Evolutionary conservation across 2,797 vertebrate genomes (phyloP), one percentile per base, ranked within the genome.

Genomic region (Cyclopterus lumpus): DNA sequence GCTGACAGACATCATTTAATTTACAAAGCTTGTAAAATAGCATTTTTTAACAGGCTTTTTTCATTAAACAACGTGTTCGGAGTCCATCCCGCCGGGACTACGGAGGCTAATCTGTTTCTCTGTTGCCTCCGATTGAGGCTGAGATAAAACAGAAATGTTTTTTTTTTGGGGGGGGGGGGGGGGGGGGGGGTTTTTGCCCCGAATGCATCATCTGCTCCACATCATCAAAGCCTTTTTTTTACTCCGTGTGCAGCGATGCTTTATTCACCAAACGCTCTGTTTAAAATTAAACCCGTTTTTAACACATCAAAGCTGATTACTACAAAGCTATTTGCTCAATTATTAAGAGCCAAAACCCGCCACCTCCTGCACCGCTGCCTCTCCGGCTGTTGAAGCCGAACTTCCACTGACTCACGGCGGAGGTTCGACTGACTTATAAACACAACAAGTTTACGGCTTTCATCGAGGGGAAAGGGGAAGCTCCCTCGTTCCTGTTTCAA

Each of bases 261-360:
- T 86, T 14, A 87, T 84, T 86, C 70, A 89, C 67, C n/a, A 75
- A 74, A 86, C 48, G 40, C 59, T 70, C 69, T 75, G 81, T 88
- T 91, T 86, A 89, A 92, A 86, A 91, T 91, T 72, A 68, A 89
- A 83, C 42, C 55, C 20, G 48, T 79, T 89, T n/a, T 79, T 71
- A 86, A 80, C 86, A 89, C 88, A 85, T 92, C 84, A 92, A 90
- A 90, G 80, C 12, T 10, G 44, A 80, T 58, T 8, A n/a, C 80
- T 82, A 86, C 85, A 87, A 90, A 90, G 84, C 80, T 84, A 77
- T 91, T 84, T 75, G 79, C 73, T 89, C 59, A 88, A 88, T 91
- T 89, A 89, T 86, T 87, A 57, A 91, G 77, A 63, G 55, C 60
- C 67, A 48, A 58, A 58, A 34, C 59, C 22, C 22, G 14, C 15